Base-by-base conservation (phyloP, 2,888 invertebrate genomes). In the Marasmarcha lunaedactyla region DNA sequence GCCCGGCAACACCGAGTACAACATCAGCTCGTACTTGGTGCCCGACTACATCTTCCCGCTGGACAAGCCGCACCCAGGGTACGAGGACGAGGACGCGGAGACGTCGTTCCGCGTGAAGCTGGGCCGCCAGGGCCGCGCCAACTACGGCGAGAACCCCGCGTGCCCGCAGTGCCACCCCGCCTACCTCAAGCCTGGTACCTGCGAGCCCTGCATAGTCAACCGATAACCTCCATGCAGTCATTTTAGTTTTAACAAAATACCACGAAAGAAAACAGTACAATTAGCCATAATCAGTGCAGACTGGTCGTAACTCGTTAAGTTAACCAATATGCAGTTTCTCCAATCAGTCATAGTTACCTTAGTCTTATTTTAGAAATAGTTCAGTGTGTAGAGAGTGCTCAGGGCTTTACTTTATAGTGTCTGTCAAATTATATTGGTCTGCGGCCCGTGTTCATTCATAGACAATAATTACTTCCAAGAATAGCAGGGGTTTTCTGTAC, bases 141-240 rank as follows among this genome's bases (percentile, higher is more conserved):
- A 64, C 52, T 88, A 77, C 48, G 88, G 87, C 6, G 88, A 88
- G 56, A 88, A 87, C 55, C 85, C 86, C 1, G 70, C 77, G 35
- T 89, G 88, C 42, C 87, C 88, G 0, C 86, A 88, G 47, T 89
- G 89, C 53, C 88, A 88, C 58, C 88, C 89, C 0, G 86, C 86
- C 1, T 88, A 87, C 54, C 61, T 88, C 11, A 68, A 70, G 37
- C 87, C 88, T 0, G 88, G 88, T n/a, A 85, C 85, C 10, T 89
- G 89, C 52, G 85, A 87, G 52, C 89, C 89, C 1, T 89, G 89
- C 49, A 81, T 89, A 36, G 83, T 88, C 14, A 71, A 71, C 41
- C 79, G 83, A 67, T 83, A 83, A 70, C 57, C 10, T 15, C 15
- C 11, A 14, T 35, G 7, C 27, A 5, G 35, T 36, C 26, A 40